Evolutionary conservation across 2,888 invertebrate species (phyloP).

Genomic region (Drosophila gaucha): DNA sequence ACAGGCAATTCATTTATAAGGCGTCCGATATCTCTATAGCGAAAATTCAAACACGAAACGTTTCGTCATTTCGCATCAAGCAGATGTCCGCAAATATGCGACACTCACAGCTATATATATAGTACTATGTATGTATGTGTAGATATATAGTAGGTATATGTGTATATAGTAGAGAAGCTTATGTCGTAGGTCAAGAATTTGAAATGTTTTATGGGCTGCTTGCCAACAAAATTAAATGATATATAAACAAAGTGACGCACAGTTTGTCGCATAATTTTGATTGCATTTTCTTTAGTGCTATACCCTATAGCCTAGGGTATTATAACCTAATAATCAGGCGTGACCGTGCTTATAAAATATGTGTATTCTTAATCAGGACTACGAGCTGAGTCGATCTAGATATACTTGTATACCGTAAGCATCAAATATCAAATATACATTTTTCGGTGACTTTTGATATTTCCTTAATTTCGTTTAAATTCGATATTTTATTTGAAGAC

Average conservation of each 20-base stretch:
- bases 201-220: conserved; percentile 19
- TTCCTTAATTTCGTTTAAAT: too few species aligned
- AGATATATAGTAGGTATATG: conserved; percentile 2
- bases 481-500: too few species aligned
- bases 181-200: conserved; percentile 63
- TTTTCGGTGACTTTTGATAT: too few species aligned
- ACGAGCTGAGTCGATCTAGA: neutral
- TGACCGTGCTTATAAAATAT: too few species aligned
- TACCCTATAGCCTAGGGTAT: neutral
- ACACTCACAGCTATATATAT: conserved; percentile 8
- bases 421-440: too few species aligned
- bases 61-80: conserved; percentile 51
- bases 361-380: neutral
- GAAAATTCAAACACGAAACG: too few species aligned
- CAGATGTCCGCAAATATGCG: conserved; percentile 24
- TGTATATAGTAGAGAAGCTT: neutral
- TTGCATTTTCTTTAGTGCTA: conserved; percentile 11
- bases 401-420: too few species aligned
- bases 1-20: conserved; percentile 3
- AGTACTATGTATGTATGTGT: too few species aligned
- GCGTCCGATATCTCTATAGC: conserved; percentile 9
- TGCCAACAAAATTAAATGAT: conserved; percentile 35
- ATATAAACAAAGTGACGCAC: conserved; percentile 37
- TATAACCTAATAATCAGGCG: neutral
- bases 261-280: conserved; percentile 26